Percentiles rank a stretch among this genome's conserved stretches.
These are phyloP conservation scores for Aurelia coerulea DNA, from an alignment of 30 jellyfish, hydroid and myxozoan genomes.

Conservation along the genomic window DNA sequence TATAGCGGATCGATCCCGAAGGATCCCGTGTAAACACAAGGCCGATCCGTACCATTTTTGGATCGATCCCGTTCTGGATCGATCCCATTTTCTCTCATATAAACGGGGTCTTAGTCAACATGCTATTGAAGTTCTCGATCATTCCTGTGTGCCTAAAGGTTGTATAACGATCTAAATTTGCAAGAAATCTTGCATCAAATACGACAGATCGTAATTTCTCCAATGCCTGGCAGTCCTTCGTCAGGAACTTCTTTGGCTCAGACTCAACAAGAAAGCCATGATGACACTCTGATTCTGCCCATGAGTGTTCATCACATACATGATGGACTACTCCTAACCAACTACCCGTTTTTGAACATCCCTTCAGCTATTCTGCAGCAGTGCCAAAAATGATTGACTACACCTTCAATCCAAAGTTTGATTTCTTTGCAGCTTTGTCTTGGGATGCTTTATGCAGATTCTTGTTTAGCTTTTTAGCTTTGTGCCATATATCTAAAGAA, in stretches of 20 bases:
- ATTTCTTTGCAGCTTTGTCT: slow-evolving; percentile 10
- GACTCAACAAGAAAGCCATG: neutral
- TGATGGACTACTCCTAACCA: slow-evolving; percentile 34
- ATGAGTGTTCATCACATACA: slow-evolving; percentile 17
- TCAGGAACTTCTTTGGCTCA: neutral
- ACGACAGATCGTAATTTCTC: slow-evolving; percentile 9
- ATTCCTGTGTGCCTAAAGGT: no score
- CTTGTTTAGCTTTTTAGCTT: neutral
- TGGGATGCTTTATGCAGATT: slow-evolving; percentile 1
- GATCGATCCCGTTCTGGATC: no score
- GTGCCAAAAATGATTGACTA: slow-evolving; percentile 27
- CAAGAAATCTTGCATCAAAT: neutral
- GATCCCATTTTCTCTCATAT: no score
- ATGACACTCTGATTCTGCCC: slow-evolving; percentile 13
- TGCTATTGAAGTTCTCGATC: no score
- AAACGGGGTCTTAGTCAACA: no score
- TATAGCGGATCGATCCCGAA: no score
- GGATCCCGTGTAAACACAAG: no score
- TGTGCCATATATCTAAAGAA: slow-evolving; percentile 14
- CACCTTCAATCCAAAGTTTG: slow-evolving; percentile 15
- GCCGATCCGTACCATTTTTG: no score
- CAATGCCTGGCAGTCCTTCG: neutral
- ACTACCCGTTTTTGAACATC: neutral
- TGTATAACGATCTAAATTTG: no score
- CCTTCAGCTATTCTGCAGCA: slow-evolving; percentile 19